Evolutionary conservation across 2,888 invertebrate species (phyloP), one percentile per base, ranked within the genome.

Genomic region (Eupeodes latifasciatus): DNA sequence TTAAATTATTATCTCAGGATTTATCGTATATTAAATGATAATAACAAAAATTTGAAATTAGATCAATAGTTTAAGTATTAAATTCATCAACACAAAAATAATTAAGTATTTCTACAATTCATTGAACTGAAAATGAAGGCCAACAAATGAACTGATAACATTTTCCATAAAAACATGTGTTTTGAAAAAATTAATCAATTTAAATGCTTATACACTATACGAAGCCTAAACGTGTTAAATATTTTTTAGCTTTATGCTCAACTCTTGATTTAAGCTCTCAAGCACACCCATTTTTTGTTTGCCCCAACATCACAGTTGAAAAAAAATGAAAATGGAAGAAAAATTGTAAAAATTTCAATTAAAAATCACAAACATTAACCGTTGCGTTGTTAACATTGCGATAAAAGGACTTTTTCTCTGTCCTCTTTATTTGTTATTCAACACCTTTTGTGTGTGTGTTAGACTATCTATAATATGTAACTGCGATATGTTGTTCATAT

Each of bases 291-390:
- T 14, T 12, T 19, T 11, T 44, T 44, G 44, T 19, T 64, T 27
- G 27, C 3, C 19, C 14, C 19, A 47, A 19, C 16, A 62, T 12
- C 12, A 12, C 7, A 36, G n/a, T 7, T n/a, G 27, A 11, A 51
- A 51, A 51, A 27, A 2, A 19, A 19, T 19, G 1, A 27, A 27
- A n/a, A 14, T n/a, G 4, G 19, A n/a, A 61, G 36, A 12, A 51
- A 16, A 78, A 40, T 67, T 27, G 47, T 34, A 34, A n/a, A 59
- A 81, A 81, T 59, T 66, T 49, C 67, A 64, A 61, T 55, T 34
- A 74, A 80, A 75, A 80, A 53, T 36, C 53, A 51, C 62, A 84
- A 79, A 84, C 67, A 81, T 75, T 66, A 64, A 80, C 36, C 80
- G 55, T 64, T 40, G 40, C 5, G 40, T 40, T 80, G 75, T 76